A percentile compares a stretch with the other conserved stretches of the same genome.
Conservation (phyloP, 2,113 vertebrate genomes). For the Dunckerocampus dactyliophorus region DNA sequence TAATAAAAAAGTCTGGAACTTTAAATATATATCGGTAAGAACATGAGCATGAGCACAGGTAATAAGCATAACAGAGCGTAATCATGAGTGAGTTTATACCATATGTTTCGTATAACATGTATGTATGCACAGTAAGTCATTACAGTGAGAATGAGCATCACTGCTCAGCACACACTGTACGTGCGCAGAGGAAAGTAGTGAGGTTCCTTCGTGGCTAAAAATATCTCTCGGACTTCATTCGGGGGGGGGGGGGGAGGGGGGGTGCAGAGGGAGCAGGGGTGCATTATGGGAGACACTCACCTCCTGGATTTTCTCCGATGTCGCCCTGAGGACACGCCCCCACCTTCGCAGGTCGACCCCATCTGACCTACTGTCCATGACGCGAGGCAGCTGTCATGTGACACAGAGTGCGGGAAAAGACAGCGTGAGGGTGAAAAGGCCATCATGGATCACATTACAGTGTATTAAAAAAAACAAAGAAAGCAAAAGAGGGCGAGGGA, state of each 20-base stretch:
- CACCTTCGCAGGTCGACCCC: slow-evolving; percentile 82
- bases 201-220: slow-evolving; percentile 63
- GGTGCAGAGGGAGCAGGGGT: background rate
- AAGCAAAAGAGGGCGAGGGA: slow-evolving; percentile 7
- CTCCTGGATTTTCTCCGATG: slow-evolving; percentile 78
- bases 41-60: too few relatives aligned
- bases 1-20: too few relatives aligned
- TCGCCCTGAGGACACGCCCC: slow-evolving; percentile 75
- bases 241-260: too few relatives aligned
- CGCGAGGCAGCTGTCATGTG: slow-evolving; percentile 79
- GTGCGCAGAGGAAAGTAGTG: slow-evolving; percentile 39
- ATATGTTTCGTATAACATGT: too few relatives aligned
- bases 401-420: background rate
- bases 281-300: slow-evolving; percentile 64
- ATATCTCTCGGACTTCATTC: slow-evolving; percentile 45
- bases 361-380: slow-evolving; percentile 75
- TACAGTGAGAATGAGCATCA: too few relatives aligned
- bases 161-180: slow-evolving; percentile 25
- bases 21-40: too few relatives aligned
- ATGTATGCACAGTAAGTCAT: too few relatives aligned
- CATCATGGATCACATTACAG: background rate
- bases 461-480: background rate
- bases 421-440: background rate
- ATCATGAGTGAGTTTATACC: too few relatives aligned
- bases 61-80: too few relatives aligned